A percentile compares a stretch with the other conserved stretches of the same genome.
Conservation (phyloP, 2,797 vertebrate genomes). For the Geotrypetes seraphini region DNA sequence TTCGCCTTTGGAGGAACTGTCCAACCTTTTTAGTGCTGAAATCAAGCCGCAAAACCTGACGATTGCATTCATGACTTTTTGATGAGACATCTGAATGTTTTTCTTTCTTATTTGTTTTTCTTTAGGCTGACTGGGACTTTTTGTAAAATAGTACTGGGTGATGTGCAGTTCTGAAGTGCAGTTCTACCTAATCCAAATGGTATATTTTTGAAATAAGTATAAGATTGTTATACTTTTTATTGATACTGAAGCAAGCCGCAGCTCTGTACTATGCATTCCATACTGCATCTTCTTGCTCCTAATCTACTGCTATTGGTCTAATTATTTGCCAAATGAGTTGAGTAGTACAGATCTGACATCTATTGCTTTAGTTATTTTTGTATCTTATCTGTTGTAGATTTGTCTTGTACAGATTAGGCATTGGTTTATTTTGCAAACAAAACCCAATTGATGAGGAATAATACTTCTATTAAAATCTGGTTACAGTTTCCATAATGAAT, state of each 20-base stretch:
- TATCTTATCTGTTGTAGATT: slow-evolving; percentile 32
- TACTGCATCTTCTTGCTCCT: slow-evolving; percentile 30
- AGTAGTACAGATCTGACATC: slow-evolving; percentile 39
- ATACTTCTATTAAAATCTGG: slow-evolving; percentile 29
- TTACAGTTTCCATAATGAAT: slow-evolving; percentile 31
- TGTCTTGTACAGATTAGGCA: slow-evolving; percentile 21
- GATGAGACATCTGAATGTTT: slow-evolving; percentile 5
- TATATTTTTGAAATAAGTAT: slow-evolving; percentile 20
- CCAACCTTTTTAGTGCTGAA: slow-evolving; percentile 30
- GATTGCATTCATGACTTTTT: background rate
- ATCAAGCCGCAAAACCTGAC: slow-evolving; percentile 5
- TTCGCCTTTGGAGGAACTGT: slow-evolving; percentile 12
- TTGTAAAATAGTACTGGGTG: slow-evolving; percentile 18
- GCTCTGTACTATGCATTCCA: slow-evolving; percentile 38
- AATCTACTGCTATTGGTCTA: slow-evolving; percentile 32
- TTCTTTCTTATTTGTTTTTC: slow-evolving; percentile 15
- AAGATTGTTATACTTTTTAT: slow-evolving; percentile 34
- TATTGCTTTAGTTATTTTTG: slow-evolving; percentile 48
- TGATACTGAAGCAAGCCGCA: slow-evolving; percentile 34
- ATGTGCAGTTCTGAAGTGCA: slow-evolving; percentile 33
- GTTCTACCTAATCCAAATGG: slow-evolving; percentile 26
- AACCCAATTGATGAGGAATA: slow-evolving; percentile 15
- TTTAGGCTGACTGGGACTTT: slow-evolving; percentile 12
- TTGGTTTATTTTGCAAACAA: slow-evolving; percentile 12
- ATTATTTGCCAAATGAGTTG: slow-evolving; percentile 30